Conservation (phyloP, 2,888 invertebrate species). For the Drosophila lacicola region DNA sequence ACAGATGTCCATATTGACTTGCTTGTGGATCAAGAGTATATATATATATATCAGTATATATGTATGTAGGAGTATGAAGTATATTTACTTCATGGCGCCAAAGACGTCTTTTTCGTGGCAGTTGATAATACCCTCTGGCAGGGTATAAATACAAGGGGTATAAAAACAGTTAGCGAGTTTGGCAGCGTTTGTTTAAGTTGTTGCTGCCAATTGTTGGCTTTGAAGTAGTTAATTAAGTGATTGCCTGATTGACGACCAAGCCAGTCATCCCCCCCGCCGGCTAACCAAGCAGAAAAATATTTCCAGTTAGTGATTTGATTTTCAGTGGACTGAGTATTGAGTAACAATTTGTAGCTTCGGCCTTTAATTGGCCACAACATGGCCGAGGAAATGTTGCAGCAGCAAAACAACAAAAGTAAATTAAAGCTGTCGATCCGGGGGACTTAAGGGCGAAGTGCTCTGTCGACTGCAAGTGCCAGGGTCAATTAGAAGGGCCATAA, state of each 20-base stretch:
- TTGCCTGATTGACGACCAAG: conserved; percentile 69
- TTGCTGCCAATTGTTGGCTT: conserved; percentile 37
- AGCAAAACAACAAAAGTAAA: conserved; percentile 43
- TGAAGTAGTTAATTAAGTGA: conserved; percentile 77
- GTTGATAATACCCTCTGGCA: not conserved
- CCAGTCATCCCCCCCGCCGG: conserved; percentile 1
- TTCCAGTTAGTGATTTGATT: conserved; percentile 52
- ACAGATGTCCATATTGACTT: too few relatives aligned
- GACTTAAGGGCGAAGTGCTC: conserved; percentile 27
- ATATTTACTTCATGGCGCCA: too few relatives aligned
- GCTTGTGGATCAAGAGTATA: too few relatives aligned
- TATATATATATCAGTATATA: too few relatives aligned
- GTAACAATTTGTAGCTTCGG: conserved; percentile 19
- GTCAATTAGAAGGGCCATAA: conserved; percentile 31
- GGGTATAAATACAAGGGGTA: not conserved
- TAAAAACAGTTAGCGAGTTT: conserved; percentile 50
- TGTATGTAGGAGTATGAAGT: too few relatives aligned
- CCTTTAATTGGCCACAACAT: conserved; percentile 65
- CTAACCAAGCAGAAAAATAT: conserved; percentile 19
- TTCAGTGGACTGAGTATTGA: conserved; percentile 45
- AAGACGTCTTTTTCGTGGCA: not conserved
- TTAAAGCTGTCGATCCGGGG: conserved; percentile 42
- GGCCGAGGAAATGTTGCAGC: conserved; percentile 23
- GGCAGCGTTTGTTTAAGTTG: conserved; percentile 45
- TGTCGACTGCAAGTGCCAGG: conserved; percentile 30